Evolutionary conservation across 2,797 vertebrate species (phyloP), one percentile per base, ranked within the genome.

Genomic region (Allobates femoralis): DNA sequence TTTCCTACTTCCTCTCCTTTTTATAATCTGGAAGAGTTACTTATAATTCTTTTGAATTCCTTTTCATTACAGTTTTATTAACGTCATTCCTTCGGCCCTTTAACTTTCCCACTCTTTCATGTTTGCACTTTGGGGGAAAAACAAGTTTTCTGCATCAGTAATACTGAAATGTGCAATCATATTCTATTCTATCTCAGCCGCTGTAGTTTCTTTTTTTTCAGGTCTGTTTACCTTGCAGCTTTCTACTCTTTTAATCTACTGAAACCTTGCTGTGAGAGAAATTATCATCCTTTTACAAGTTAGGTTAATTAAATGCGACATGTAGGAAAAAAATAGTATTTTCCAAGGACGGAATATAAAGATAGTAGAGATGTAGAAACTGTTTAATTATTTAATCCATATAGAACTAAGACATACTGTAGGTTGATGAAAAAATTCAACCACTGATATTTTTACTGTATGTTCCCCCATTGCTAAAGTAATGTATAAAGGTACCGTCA

Each of bases 211-310:
- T n/a, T 83, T 74, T 74, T 51, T 37, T 74, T 74, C 81, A 83
- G 81, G 69, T 83, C 69, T 83, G 81, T 83, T 83, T 83, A 83
- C 81, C 81, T 83, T 83, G 81, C 69, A 83, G 81, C 69, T 60
- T 75, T 83, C 34, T 58, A 60, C 53, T 83, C 81, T 74, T 83
- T 83, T 83, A 74, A 83, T 83, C 81, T 75, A 58, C 62, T 46
- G 81, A 74, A 83, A 62, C 81, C 81, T 75, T 83, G 81, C 81
- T 83, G 81, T 83, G 81, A 83, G 55, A 83, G 55, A 83, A 83
- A 83, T 74, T 73, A 83, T 74, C 69, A 83, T 74, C 81, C 55
- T 75, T 74, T 83, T 74, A 75, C 67, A 83, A 83, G 81, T 83
- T 60, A 62, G 81, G 67, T 83, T 83, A 83, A 83, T 83, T 83